phyloP scores from a whole-genome alignment of 2,888 invertebrate genomes.

The Scaptomyza cyrtandrae region DNA sequence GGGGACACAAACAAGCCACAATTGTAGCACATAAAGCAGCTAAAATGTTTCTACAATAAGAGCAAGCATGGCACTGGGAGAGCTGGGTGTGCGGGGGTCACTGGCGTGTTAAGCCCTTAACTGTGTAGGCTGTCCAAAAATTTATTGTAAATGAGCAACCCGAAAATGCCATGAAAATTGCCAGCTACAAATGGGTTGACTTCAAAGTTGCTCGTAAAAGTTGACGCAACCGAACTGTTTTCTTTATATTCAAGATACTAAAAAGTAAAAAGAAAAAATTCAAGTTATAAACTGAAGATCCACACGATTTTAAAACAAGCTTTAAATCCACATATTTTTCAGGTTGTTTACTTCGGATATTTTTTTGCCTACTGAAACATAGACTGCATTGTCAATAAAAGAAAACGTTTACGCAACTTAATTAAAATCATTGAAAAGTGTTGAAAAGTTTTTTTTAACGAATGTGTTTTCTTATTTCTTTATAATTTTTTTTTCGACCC shows the following conservation, averaged over 20 bases:
- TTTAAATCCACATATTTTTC: not conserved
- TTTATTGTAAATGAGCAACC: slow-evolving; percentile 70
- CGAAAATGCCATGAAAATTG: slow-evolving; percentile 63
- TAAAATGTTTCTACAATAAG: slow-evolving; percentile 42
- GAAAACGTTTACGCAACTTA: too few species aligned
- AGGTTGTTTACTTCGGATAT: too few species aligned
- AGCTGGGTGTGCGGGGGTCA: not conserved
- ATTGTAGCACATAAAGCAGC: slow-evolving; percentile 73
- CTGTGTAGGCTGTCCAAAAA: slow-evolving; percentile 66
- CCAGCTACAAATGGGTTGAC: slow-evolving; percentile 33
- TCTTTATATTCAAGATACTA: not conserved
- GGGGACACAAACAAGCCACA: slow-evolving; percentile 47
- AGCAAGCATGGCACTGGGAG: not conserved
- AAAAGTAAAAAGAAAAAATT: not conserved
- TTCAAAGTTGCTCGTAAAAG: slow-evolving; percentile 24
- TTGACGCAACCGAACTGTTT: not conserved
- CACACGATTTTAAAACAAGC: not conserved
- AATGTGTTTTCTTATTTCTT: not conserved
- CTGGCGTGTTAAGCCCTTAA: slow-evolving; percentile 60
- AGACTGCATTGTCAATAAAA: too few species aligned
- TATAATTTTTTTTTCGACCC: not conserved
- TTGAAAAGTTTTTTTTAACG: not conserved
- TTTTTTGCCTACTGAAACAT: too few species aligned
- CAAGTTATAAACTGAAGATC: not conserved
- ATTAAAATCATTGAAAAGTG: not conserved